Evolutionary conservation across 2,113 vertebrate species (phyloP).

Genomic region (Chloropsis cyanopogon): DNA sequence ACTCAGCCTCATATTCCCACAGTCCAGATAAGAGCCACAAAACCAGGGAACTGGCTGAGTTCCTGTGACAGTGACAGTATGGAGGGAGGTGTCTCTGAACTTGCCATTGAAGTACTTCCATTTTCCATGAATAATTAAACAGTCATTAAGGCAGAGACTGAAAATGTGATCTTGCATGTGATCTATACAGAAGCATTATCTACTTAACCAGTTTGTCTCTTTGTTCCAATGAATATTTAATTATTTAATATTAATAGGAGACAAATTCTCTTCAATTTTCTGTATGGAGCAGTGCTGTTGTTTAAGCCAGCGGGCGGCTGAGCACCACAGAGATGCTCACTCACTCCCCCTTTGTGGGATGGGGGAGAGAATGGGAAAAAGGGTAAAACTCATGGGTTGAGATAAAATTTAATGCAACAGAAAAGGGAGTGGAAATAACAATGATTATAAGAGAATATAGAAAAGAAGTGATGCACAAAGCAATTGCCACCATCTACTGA

Average conservation of each 20-base stretch:
- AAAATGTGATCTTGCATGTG: not conserved
- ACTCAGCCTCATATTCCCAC: not conserved
- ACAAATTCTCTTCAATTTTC: not conserved
- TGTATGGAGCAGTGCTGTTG: not conserved
- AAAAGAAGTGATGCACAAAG: not conserved
- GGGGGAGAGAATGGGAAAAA: not conserved
- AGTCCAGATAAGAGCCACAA: not conserved
- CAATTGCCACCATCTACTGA: not conserved
- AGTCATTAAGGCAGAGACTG: not conserved
- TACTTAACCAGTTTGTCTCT: constrained; percentile 8
- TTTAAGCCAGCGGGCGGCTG: not conserved
- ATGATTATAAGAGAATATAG: not conserved
- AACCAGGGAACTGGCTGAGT: not conserved
- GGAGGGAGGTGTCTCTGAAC: not conserved
- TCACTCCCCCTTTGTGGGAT: not conserved
- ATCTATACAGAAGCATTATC: not conserved
- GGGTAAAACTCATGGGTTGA: not conserved
- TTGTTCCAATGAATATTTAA: constrained; percentile 16
- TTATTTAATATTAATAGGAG: not conserved
- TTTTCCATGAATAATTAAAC: constrained; percentile 17
- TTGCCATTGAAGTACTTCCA: not conserved
- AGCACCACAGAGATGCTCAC: not conserved
- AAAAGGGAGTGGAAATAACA: not conserved
- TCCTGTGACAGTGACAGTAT: not conserved
- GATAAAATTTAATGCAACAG: not conserved